Conservation (phyloP, 2,888 invertebrate species). For the Volucella bombylans region DNA sequence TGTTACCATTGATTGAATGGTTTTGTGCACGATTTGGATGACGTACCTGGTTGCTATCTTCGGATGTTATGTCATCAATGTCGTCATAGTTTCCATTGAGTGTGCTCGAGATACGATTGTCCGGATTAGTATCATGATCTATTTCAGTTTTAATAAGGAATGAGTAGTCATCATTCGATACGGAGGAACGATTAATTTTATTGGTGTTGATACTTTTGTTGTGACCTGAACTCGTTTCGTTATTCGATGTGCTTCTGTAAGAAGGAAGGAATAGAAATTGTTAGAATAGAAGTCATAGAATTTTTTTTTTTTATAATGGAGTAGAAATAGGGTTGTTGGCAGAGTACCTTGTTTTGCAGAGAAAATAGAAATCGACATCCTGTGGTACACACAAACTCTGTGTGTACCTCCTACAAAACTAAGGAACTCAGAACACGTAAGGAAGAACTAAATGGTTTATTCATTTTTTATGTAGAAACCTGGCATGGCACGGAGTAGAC, state of each 20-base stretch:
- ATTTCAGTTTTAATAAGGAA: constrained; percentile 80
- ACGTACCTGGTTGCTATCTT: constrained; percentile 69
- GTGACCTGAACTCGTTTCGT: constrained; percentile 24
- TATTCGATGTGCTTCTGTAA: constrained; percentile 45
- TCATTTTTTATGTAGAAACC: too few relatives aligned
- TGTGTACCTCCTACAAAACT: too few relatives aligned
- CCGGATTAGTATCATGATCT: constrained; percentile 77
- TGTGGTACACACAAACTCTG: too few relatives aligned
- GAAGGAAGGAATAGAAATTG: background rate
- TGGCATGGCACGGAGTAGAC: too few relatives aligned
- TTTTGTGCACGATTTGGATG: constrained; percentile 70
- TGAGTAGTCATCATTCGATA: constrained; percentile 78
- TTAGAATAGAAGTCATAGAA: background rate
- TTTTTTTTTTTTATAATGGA: too few relatives aligned
- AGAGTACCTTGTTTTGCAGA: too few relatives aligned
- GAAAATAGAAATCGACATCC: too few relatives aligned
- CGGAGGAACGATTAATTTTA: constrained; percentile 63
- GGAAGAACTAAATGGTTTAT: too few relatives aligned
- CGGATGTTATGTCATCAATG: constrained; percentile 75
- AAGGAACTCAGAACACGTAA: too few relatives aligned
- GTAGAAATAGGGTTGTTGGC: too few relatives aligned
- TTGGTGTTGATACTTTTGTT: constrained; percentile 75
- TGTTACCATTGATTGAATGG: constrained; percentile 31
- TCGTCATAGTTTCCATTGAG: constrained; percentile 80
- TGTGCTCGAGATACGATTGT: constrained; percentile 81